A percentile compares a stretch with the other conserved stretches of the same genome.
These are phyloP conservation scores for Atta texana DNA, from an alignment of 1,140 invertebrate genomes.

Conservation along the genomic window DNA sequence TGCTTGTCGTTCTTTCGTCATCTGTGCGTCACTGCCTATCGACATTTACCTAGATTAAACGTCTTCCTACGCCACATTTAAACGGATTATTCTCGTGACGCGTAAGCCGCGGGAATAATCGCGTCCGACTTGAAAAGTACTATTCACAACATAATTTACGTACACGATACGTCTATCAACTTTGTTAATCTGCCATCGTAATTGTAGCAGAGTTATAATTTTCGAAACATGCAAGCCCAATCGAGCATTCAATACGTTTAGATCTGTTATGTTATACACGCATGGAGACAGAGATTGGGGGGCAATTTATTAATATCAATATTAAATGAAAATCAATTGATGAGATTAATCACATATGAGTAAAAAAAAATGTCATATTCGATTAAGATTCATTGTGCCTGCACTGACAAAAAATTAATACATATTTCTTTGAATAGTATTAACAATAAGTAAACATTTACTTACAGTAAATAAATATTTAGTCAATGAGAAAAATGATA, in stretches of 20 bases:
- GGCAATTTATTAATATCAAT: constrained; percentile 26
- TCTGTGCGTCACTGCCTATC: neutral
- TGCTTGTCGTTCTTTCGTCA: neutral
- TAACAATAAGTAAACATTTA: too few relatives aligned
- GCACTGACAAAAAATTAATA: too few relatives aligned
- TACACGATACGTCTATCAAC: constrained; percentile 32
- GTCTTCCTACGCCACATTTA: neutral
- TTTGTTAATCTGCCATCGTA: constrained; percentile 47
- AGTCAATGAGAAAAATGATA: too few relatives aligned
- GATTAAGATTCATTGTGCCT: too few relatives aligned
- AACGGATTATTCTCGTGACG: neutral
- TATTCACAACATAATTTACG: constrained; percentile 28
- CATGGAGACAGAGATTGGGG: neutral
- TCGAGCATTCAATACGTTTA: neutral
- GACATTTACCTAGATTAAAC: neutral
- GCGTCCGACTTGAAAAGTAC: constrained; percentile 32
- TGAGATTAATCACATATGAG: too few relatives aligned
- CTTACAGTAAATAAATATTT: too few relatives aligned
- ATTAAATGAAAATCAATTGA: neutral
- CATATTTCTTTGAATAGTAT: too few relatives aligned
- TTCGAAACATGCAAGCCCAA: neutral
- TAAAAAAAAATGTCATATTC: too few relatives aligned
- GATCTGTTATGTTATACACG: neutral
- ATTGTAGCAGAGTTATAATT: constrained; percentile 39
- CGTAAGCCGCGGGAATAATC: constrained; percentile 7